phyloP scores from a whole-genome alignment of 35 echinoderm and acorn worm genomes.

The Chiridota heheva region DNA sequence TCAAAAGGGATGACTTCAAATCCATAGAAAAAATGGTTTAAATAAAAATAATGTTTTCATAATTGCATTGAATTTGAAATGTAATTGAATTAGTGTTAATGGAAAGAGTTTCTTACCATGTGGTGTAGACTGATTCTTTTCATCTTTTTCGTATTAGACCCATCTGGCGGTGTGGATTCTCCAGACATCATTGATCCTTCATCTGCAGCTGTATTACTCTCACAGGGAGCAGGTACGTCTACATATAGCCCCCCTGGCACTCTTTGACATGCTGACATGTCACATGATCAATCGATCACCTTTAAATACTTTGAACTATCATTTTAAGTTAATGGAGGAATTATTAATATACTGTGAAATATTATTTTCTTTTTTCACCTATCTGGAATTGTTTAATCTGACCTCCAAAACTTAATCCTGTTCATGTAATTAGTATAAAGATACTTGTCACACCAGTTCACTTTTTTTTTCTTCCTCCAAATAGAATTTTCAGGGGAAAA shows the following conservation, averaged over 20 bases:
- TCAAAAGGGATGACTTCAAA: background rate
- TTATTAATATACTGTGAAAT: no score
- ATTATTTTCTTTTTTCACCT: no score
- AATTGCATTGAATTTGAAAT: background rate
- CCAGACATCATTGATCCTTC: conserved; percentile 64
- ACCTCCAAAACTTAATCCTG: no score
- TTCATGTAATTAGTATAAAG: no score
- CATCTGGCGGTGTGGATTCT: conserved; percentile 59
- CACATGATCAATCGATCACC: background rate
- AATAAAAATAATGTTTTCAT: background rate
- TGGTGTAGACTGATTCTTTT: background rate
- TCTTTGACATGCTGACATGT: background rate
- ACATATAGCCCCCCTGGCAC: background rate
- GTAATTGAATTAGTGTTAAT: background rate
- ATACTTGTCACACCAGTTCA: no score
- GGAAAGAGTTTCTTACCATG: background rate
- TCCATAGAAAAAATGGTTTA: background rate
- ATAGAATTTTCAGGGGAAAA: no score
- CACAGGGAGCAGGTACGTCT: conserved; percentile 99
- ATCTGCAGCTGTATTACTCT: conserved; percentile 69
- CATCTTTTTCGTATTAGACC: conserved; percentile 67
- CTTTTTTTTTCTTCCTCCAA: no score
- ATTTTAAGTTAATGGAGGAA: background rate
- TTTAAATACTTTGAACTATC: background rate
- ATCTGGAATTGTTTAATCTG: no score